Evolutionary conservation across 2,888 invertebrate genomes (phyloP).

Genomic region (Ganaspis brasiliensis): DNA sequence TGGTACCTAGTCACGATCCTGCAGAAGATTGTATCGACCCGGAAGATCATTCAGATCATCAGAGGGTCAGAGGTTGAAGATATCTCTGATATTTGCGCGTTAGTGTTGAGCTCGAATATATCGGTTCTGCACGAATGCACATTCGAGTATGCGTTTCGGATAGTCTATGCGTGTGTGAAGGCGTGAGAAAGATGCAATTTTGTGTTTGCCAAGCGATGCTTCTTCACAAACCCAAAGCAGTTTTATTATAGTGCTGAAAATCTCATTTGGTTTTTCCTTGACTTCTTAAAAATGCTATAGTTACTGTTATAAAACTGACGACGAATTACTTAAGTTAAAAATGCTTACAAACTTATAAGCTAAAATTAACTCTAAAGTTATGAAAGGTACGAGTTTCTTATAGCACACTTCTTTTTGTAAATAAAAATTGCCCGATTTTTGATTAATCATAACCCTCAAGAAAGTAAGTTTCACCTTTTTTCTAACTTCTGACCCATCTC

Average conservation of each 20-base stretch:
- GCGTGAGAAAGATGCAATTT: conserved; percentile 38
- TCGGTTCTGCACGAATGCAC: conserved; percentile 32
- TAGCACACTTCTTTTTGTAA: too few relatives aligned
- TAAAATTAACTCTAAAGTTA: too few relatives aligned
- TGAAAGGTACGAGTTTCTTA: too few relatives aligned
- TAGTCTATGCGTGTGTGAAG: conserved; percentile 9
- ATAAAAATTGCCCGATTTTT: too few relatives aligned
- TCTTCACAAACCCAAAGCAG: conserved; percentile 10
- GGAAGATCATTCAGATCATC: conserved; percentile 33
- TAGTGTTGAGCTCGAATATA: conserved; percentile 30
- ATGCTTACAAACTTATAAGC: too few relatives aligned
- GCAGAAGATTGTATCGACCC: conserved; percentile 25
- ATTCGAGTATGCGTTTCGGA: conserved; percentile 5
- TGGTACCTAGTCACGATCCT: conserved; percentile 23
- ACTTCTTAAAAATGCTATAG: not conserved
- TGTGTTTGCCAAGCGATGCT: conserved; percentile 15
- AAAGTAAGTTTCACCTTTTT: not conserved
- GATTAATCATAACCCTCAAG: too few relatives aligned
- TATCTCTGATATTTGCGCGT: conserved; percentile 30
- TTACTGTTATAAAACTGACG: too few relatives aligned
- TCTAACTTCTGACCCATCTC: not conserved
- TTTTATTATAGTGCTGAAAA: not conserved
- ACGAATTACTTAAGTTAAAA: too few relatives aligned
- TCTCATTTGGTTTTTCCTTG: not conserved
- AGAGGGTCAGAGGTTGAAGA: conserved; percentile 24